A percentile compares a stretch with the other conserved stretches of the same genome.
Conservation (phyloP, 2,797 vertebrate genomes). For the Anguilla megastoma region DNA sequence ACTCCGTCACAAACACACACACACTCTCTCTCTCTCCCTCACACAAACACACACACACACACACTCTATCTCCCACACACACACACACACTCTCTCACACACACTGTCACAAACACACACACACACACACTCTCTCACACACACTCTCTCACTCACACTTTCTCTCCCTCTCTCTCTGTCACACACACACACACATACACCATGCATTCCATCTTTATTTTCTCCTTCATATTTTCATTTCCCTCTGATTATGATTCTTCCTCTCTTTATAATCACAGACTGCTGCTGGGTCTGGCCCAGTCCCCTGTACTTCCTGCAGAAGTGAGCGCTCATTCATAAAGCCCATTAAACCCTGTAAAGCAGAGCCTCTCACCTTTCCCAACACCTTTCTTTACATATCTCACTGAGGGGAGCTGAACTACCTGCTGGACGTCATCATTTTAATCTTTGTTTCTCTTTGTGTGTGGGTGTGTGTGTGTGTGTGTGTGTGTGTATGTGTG, state of each 20-base stretch:
- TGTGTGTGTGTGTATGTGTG: neutral
- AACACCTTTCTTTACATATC: constrained; percentile 11
- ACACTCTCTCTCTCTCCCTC: too few species aligned
- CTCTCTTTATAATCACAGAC: constrained; percentile 57
- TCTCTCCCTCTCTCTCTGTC: neutral
- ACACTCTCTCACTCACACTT: too few species aligned
- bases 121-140: too few species aligned
- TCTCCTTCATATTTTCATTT: constrained; percentile 51
- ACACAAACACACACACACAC: too few species aligned
- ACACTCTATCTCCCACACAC: constrained; percentile 26
- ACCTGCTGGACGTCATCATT: constrained; percentile 59
- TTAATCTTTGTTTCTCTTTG: neutral
- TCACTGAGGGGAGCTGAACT: constrained; percentile 37
- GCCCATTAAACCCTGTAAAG: constrained; percentile 49
- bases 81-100: neutral
- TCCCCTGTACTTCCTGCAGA: constrained; percentile 56
- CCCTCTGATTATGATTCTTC: constrained; percentile 36
- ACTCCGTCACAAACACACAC: too few species aligned
- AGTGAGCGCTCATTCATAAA: constrained; percentile 61
- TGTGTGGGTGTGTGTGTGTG: constrained; percentile 33
- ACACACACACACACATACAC: constrained; percentile 23
- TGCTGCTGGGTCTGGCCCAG: constrained; percentile 65
- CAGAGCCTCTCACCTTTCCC: constrained; percentile 61
- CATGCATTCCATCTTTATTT: constrained; percentile 54
- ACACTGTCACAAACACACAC: too few species aligned